phyloP scores from a whole-genome alignment of 2,113 vertebrate species.

The Hystrix brachyura region DNA sequence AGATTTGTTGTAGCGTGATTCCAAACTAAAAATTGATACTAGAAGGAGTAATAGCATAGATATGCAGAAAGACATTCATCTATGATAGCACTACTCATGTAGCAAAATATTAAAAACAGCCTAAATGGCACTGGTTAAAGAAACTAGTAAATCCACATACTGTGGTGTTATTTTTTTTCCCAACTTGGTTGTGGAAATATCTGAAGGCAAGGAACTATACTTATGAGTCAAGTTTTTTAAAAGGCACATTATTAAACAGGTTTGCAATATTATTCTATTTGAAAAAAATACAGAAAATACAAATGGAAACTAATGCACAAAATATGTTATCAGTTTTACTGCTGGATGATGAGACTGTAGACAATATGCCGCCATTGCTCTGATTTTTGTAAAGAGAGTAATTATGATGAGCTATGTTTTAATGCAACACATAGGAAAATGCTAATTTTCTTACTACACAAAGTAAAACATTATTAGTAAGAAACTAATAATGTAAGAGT shows the following conservation, averaged over 20 bases:
- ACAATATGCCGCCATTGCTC: background rate
- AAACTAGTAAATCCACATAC: conserved; percentile 11
- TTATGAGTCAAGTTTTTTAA: background rate
- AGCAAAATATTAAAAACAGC: background rate
- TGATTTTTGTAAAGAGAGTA: conserved; percentile 3
- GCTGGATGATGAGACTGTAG: background rate
- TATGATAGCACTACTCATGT: background rate
- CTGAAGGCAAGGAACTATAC: conserved; percentile 6
- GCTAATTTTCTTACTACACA: background rate
- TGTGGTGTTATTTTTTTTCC: background rate
- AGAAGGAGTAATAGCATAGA: background rate
- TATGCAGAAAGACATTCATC: background rate
- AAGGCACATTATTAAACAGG: background rate
- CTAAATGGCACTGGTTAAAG: background rate
- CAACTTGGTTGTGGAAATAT: background rate
- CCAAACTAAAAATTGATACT: background rate
- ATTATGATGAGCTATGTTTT: background rate
- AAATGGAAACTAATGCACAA: background rate
- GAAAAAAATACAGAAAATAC: background rate
- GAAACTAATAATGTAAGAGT: background rate
- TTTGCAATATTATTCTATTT: background rate
- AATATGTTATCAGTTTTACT: background rate
- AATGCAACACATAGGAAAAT: background rate
- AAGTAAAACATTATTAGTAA: background rate
- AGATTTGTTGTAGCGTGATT: conserved; percentile 40